phyloP scores from a whole-genome alignment of 2,888 invertebrate genomes.

The Lasioglossum vierecki region DNA sequence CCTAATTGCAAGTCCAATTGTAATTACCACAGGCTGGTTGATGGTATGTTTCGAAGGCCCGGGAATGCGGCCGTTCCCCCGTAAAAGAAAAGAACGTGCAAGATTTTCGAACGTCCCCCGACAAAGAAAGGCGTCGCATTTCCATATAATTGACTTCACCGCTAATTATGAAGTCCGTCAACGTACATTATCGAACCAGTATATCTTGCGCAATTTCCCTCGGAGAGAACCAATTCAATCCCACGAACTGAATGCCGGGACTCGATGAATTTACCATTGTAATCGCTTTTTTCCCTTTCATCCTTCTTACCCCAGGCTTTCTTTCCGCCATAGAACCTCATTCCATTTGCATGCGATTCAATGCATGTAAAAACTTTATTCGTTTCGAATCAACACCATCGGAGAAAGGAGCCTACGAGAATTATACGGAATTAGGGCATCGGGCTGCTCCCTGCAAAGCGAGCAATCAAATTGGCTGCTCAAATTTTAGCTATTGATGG shows the following conservation, averaged over 20 bases:
- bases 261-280: constrained; percentile 51
- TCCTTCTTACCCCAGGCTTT: constrained; percentile 13
- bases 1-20: constrained; percentile 7
- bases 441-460: not conserved
- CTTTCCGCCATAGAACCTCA: constrained; percentile 25
- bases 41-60: constrained; percentile 11
- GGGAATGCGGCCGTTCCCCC: constrained; percentile 18
- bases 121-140: constrained; percentile 47
- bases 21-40: constrained; percentile 12
- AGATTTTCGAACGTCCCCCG: constrained; percentile 40
- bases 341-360: constrained; percentile 33
- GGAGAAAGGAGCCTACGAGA: not conserved
- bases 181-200: constrained; percentile 58
- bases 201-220: constrained; percentile 50
- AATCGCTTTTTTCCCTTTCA: constrained; percentile 29
- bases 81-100: constrained; percentile 32
- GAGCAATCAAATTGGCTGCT: not conserved
- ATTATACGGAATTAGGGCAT: not conserved
- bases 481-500: not conserved
- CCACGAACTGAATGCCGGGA: constrained; percentile 47
- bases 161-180: constrained; percentile 62
- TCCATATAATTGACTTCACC: constrained; percentile 60
- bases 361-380: constrained; percentile 30
- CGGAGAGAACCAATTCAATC: constrained; percentile 51
- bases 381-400: not conserved